Conservation (phyloP, 2,888 invertebrate genomes). For the Melitaea athalia region DNA sequence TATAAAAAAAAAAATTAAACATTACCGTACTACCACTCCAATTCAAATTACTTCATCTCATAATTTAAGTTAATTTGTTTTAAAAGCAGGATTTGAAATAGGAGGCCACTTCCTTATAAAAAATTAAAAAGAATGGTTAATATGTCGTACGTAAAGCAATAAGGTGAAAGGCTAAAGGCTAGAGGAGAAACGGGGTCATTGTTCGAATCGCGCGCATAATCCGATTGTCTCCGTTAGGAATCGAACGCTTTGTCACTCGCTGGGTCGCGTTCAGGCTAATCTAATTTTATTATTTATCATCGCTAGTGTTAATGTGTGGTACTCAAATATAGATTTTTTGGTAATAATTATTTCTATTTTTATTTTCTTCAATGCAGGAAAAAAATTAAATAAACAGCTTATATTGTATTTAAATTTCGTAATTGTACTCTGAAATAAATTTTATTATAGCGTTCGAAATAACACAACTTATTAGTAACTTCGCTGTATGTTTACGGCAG, state of each 20-base stretch:
- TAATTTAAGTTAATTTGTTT: too few species aligned
- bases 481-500: too few species aligned
- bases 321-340: conserved; percentile 10
- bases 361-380: too few species aligned
- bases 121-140: conserved; percentile 17
- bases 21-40: too few species aligned
- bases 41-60: too few species aligned
- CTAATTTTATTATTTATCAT: conserved; percentile 69
- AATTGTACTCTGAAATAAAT: too few species aligned
- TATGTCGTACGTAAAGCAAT: conserved; percentile 30
- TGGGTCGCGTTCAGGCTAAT: conserved; percentile 65
- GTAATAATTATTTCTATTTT: background rate
- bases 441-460: too few species aligned
- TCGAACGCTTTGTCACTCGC: conserved; percentile 61
- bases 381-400: too few species aligned
- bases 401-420: too few species aligned
- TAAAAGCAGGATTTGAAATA: background rate
- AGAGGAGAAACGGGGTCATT: conserved; percentile 57
- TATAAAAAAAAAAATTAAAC: too few species aligned
- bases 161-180: conserved; percentile 17
- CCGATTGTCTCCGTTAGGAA: conserved; percentile 64
- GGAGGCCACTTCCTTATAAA: background rate
- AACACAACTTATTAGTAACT: too few species aligned
- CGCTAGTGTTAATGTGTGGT: conserved; percentile 36
- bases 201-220: conserved; percentile 72